These are phyloP conservation scores for Condylostylus longicornis DNA, from an alignment of 1,140 invertebrate genomes.

Conservation along the genomic window DNA sequence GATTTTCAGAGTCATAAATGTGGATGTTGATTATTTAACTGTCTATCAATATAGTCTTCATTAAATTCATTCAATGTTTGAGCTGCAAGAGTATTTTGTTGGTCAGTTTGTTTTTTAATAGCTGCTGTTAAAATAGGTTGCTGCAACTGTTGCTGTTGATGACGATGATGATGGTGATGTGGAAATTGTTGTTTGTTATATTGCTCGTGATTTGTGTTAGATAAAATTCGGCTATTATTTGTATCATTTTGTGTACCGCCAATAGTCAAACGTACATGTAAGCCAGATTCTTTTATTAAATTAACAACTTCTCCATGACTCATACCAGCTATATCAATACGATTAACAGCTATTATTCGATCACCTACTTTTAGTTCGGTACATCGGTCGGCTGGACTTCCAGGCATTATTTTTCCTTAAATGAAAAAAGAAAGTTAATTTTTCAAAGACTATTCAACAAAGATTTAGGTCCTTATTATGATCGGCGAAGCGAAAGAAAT, in stretches of 20 bases:
- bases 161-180: slow-evolving; percentile 8
- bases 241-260: slow-evolving; percentile 48
- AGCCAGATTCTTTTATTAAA: slow-evolving; percentile 83
- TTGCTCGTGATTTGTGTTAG: too few relatives aligned
- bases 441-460: background rate
- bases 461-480: too few relatives aligned
- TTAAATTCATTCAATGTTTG: too few relatives aligned
- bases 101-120: too few relatives aligned
- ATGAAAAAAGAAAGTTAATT: too few relatives aligned
- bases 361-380: slow-evolving; percentile 83
- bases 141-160: slow-evolving; percentile 14
- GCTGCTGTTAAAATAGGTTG: background rate
- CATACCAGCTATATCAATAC: slow-evolving; percentile 76
- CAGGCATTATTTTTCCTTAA: slow-evolving; percentile 78
- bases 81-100: too few relatives aligned
- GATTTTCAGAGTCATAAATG: slow-evolving; percentile 33
- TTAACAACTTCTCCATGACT: slow-evolving; percentile 95
- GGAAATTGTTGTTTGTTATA: too few relatives aligned
- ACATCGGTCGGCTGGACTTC: slow-evolving; percentile 87
- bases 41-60: too few relatives aligned
- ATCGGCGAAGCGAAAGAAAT: too few relatives aligned
- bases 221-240: slow-evolving; percentile 14
- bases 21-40: too few relatives aligned
- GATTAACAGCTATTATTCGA: slow-evolving; percentile 91
- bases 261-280: slow-evolving; percentile 79